phyloP scores from a whole-genome alignment of 2,113 vertebrate species.

The Mirza zaza region DNA sequence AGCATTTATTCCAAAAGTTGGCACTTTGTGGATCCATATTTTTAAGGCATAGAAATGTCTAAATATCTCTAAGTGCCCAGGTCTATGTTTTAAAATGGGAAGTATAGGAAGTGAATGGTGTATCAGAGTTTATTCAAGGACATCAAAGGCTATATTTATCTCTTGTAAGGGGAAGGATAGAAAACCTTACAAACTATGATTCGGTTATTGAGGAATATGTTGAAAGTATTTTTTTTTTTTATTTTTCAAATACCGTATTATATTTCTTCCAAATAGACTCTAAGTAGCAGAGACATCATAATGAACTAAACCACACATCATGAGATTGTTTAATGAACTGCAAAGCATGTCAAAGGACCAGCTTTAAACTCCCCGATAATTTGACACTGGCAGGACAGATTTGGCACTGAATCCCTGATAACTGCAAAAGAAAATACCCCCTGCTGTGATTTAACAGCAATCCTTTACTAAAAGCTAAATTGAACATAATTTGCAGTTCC shows the following conservation, averaged over 20 bases:
- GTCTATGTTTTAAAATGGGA: not conserved
- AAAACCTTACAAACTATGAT: not conserved
- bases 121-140: accelerated
- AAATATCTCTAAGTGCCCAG: not conserved
- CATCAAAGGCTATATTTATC: accelerated
- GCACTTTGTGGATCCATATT: not conserved
- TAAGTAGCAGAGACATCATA: accelerated
- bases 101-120: accelerated
- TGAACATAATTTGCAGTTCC: not conserved
- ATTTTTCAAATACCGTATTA: not conserved
- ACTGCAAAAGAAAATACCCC: not conserved
- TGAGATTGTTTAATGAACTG: not conserved
- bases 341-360: no score
- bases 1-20: not conserved
- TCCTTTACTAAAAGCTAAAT: not conserved
- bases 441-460: not conserved
- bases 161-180: not conserved
- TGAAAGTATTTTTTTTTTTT: not conserved
- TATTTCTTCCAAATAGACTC: not conserved
- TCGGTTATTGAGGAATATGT: not conserved
- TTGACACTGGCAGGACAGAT: not conserved
- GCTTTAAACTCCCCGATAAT: not conserved
- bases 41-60: not conserved
- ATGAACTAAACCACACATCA: not conserved
- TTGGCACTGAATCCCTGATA: not conserved